phyloP scores from a whole-genome alignment of 2,113 vertebrate genomes.

The Lontra canadensis region DNA sequence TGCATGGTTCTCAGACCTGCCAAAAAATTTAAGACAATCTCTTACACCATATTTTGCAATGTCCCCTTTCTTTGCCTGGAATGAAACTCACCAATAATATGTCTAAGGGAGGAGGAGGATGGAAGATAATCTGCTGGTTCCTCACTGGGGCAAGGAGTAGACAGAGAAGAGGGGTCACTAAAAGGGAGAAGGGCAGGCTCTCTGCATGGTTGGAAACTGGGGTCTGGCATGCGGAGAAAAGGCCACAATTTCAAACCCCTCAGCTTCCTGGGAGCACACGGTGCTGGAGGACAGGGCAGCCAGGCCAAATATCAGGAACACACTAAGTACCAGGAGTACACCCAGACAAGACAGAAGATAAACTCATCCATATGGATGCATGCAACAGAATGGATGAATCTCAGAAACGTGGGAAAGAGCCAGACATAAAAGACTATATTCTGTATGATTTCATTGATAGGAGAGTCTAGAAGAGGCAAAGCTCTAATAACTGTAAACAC shows the following conservation, averaged over 20 bases:
- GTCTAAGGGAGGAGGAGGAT: background rate
- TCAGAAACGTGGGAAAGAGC: background rate
- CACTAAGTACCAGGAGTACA: background rate
- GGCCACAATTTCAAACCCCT: background rate
- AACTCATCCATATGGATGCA: background rate
- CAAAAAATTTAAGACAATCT: background rate
- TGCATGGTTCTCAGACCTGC: background rate
- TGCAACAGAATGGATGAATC: background rate
- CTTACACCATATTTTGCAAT: background rate
- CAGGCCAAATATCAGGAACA: background rate
- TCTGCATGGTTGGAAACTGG: background rate
- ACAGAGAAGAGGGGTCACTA: background rate
- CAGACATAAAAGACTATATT: background rate
- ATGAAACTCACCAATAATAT: background rate
- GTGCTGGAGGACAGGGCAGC: background rate
- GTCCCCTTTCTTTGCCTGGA: background rate
- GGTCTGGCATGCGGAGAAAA: background rate
- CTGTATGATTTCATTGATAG: background rate
- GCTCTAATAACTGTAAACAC: background rate
- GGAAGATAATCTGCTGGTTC: background rate
- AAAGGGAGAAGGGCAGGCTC: background rate
- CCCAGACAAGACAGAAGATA: background rate
- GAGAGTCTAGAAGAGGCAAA: background rate
- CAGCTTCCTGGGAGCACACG: background rate
- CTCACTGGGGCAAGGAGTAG: background rate